Percentiles rank a stretch among this genome's conserved stretches.
Conservation (phyloP, 2,888 invertebrate species). For the Oxyteleia sp. region DNA sequence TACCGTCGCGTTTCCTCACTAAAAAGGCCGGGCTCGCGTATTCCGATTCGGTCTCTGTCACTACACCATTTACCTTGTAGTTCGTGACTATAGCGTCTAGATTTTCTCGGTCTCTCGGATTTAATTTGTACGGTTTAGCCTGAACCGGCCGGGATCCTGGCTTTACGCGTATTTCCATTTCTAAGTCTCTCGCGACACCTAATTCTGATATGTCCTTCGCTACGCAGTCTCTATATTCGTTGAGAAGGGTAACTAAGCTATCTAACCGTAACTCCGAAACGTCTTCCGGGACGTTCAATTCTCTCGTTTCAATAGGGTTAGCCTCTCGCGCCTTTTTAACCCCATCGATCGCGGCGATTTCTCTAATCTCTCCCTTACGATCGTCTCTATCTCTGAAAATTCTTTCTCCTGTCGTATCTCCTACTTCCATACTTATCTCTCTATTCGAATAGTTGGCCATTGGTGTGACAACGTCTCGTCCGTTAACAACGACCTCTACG, state of each 20-base stretch:
- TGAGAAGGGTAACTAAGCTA: not conserved
- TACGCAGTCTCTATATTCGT: constrained; percentile 12
- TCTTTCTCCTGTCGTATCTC: too few species aligned
- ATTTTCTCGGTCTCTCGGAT: constrained; percentile 4
- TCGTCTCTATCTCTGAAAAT: too few species aligned
- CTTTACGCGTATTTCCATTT: constrained; percentile 16
- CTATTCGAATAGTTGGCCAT: too few species aligned
- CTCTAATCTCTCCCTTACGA: too few species aligned
- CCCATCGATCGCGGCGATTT: not conserved
- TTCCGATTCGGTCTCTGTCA: constrained; percentile 39
- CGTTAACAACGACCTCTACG: too few species aligned
- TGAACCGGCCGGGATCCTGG: not conserved
- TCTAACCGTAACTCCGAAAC: not conserved
- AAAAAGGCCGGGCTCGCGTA: constrained; percentile 43
- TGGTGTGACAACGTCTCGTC: too few species aligned
- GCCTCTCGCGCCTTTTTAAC: not conserved
- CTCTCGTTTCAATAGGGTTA: not conserved
- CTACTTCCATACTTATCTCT: too few species aligned
- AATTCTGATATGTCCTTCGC: constrained; percentile 13
- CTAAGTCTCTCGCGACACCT: not conserved
- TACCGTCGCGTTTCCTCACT: constrained; percentile 30
- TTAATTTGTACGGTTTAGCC: constrained; percentile 4
- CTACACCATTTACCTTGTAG: constrained; percentile 35
- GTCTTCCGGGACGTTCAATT: not conserved
- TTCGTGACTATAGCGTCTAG: constrained; percentile 56